Conservation (phyloP, 2,797 vertebrate genomes). For the Thaleichthys pacificus region DNA sequence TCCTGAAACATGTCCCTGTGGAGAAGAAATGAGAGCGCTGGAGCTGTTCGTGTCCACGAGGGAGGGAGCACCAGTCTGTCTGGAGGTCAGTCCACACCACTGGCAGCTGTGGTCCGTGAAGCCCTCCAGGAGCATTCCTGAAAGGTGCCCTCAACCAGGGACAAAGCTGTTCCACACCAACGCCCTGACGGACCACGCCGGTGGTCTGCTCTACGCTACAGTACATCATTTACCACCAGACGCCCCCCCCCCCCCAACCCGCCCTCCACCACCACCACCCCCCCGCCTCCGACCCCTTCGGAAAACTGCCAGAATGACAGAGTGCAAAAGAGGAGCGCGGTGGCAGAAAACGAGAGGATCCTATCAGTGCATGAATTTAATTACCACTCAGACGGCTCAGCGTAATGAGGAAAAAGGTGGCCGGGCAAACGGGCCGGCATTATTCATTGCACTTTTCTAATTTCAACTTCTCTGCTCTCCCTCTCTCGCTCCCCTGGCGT, state of each 20-base stretch:
- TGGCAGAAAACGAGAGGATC: constrained; percentile 81
- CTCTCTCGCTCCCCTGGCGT: constrained; percentile 11
- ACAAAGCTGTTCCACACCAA: constrained; percentile 36
- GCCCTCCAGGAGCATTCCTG: constrained; percentile 43
- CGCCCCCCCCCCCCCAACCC: not conserved
- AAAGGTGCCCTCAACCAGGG: constrained; percentile 39
- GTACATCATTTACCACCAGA: constrained; percentile 14
- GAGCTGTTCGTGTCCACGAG: constrained; percentile 18
- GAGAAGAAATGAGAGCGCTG: not conserved
- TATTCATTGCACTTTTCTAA: constrained; percentile 69
- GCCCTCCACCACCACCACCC: not conserved
- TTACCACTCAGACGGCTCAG: constrained; percentile 76
- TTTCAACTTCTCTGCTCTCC: constrained; percentile 46
- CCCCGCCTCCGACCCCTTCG: constrained; percentile 27
- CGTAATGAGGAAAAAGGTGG: constrained; percentile 74
- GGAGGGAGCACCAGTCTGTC: constrained; percentile 15
- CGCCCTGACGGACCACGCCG: not conserved
- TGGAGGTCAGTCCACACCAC: constrained; percentile 39
- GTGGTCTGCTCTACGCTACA: constrained; percentile 26
- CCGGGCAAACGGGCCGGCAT: constrained; percentile 64
- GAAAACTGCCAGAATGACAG: constrained; percentile 82
- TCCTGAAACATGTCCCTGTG: not conserved
- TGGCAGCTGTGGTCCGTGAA: constrained; percentile 49
- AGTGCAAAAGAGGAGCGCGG: constrained; percentile 67
- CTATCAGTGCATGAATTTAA: constrained; percentile 81